Evolutionary conservation across 2,113 vertebrate species (phyloP), one percentile per base, ranked within the genome.

Genomic region (Piprites chloris): DNA sequence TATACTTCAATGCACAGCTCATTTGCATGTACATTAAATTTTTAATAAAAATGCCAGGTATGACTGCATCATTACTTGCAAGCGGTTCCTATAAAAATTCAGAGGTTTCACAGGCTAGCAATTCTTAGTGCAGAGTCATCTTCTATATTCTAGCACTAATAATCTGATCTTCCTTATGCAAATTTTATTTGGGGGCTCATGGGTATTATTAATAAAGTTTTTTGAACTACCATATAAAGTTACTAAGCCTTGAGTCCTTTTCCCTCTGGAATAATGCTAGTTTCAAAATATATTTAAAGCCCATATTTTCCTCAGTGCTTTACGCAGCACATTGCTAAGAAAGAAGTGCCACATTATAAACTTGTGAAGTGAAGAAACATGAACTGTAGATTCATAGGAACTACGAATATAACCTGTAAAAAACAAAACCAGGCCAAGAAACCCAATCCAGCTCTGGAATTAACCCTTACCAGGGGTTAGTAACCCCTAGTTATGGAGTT

Each of bases 1-100:
- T 93, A 75, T 84, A 97, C 93, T 95, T 93, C 95, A 92, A 90
- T 21, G 30, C 89, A 90, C 52, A 89, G 28, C 63, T 97, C 52
- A 95, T 97, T 97, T 97, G 93, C 62, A 66, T 95, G 92, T 63
- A 91, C 93, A 96, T 93, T 96, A 93, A 89, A 84, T 46, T 97
- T 96, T 86, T 87, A 87, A 94, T 83, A 91, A 89, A 94, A 97
- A 96, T 53, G 63, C 55, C 88, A 77, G 92, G 32, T 96, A 59
- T 69, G 61, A 89, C 71, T 59, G 80, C 74, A 77, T 63, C 78
- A 84, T 73, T 68, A 50, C 39, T 93, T 94, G 65, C 73, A 91
- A 88, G 77, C 37, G 28, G 69, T 55, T 79, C 66, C 33, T 76
- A 53, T 82, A 92, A 85, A 90, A 89, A 92, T 75, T 32, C 74